Conservation (phyloP, 2,113 vertebrate species). For the Myanophis thanlyinensis region DNA sequence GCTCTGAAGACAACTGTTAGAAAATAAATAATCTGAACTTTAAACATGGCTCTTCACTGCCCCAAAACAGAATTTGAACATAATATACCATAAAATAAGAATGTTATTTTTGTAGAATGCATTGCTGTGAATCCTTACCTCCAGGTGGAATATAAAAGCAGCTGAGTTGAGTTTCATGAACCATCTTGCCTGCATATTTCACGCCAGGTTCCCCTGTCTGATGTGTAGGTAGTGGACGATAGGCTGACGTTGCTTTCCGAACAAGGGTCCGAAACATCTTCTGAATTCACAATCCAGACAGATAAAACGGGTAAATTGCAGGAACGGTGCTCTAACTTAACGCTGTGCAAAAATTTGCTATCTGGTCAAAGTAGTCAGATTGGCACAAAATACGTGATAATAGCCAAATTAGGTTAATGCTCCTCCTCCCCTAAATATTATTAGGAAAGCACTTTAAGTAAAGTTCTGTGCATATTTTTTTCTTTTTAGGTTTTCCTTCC, state of each 20-base stretch:
- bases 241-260: slow-evolving; percentile 57
- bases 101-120: too few species aligned
- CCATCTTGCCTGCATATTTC: slow-evolving; percentile 84
- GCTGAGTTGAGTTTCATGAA: slow-evolving; percentile 84
- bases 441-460: slow-evolving; percentile 17
- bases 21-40: not conserved
- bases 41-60: slow-evolving; percentile 8
- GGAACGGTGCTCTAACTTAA: slow-evolving; percentile 18
- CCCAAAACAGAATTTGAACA: slow-evolving; percentile 5
- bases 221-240: slow-evolving; percentile 78
- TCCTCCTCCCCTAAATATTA: not conserved
- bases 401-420: not conserved
- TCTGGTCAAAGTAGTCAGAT: not conserved
- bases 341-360: not conserved
- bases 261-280: slow-evolving; percentile 74
- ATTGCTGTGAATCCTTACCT: slow-evolving; percentile 79
- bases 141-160: slow-evolving; percentile 83
- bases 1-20: not conserved
- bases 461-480: not conserved
- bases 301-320: not conserved
- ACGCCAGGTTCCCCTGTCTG: slow-evolving; percentile 74
- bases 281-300: slow-evolving; percentile 14
- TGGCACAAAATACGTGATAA: not conserved
- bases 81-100: not conserved
- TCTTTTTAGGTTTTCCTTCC: slow-evolving; percentile 34